phyloP scores from a whole-genome alignment of 2,113 vertebrate species.

The Theropithecus gelada region DNA sequence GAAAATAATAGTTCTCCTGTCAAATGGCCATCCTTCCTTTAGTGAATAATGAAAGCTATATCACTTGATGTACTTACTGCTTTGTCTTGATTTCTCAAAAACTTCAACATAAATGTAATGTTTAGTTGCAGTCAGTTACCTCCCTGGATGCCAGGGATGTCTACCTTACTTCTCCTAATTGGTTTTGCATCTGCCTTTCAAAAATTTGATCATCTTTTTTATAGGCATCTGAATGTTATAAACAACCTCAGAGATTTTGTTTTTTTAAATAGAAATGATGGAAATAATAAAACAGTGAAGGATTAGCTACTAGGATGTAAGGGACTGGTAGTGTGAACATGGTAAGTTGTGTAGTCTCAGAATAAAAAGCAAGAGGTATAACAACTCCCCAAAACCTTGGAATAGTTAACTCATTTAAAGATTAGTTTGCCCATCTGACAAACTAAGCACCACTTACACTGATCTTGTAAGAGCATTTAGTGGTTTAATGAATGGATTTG shows the following conservation, averaged over 20 bases:
- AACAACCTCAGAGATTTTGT: neutral
- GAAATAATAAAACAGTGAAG: slow-evolving; percentile 36
- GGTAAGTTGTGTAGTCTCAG: neutral
- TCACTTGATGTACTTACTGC: neutral
- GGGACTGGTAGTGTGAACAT: neutral
- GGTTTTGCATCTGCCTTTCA: slow-evolving; percentile 45
- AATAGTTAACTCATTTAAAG: slow-evolving; percentile 35
- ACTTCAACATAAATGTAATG: slow-evolving; percentile 26
- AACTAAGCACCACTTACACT: slow-evolving; percentile 54
- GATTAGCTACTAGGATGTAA: neutral
- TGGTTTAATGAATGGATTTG: slow-evolving; percentile 66
- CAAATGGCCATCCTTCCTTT: neutral
- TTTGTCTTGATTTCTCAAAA: slow-evolving; percentile 42
- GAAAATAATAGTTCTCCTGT: neutral
- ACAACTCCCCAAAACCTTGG: neutral
- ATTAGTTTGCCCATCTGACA: slow-evolving; percentile 34
- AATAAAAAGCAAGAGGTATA: slow-evolving; percentile 30
- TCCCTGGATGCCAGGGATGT: slow-evolving; percentile 5
- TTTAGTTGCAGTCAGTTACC: slow-evolving; percentile 37
- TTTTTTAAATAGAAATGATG: neutral
- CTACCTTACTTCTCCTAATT: slow-evolving; percentile 25
- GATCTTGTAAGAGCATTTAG: slow-evolving; percentile 58
- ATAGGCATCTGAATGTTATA: slow-evolving; percentile 21
- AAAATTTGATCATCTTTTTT: slow-evolving; percentile 16
- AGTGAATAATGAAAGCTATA: slow-evolving; percentile 32